Conservation (phyloP, 1,140 invertebrate species). For the Caenorhabditis elegans region WBcel235 BX284602.5:5467501-5468000, state of each 20-base stretch:
- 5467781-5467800: no score
- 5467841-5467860: no score
- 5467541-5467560: no score
- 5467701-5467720: slow-evolving; percentile 64
- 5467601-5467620: slow-evolving; percentile 53
- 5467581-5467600: background rate
- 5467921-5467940: slow-evolving; percentile 54
- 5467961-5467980: slow-evolving; percentile 63
- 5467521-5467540: no score
- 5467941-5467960: slow-evolving; percentile 55
- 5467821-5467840: no score
- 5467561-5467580: background rate
- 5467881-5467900: slow-evolving; percentile 47
- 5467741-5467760: no score
- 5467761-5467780: no score
- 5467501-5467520: background rate
- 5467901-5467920: slow-evolving; percentile 54
- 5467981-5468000: slow-evolving; percentile 57
- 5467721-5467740: no score
- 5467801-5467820: no score
- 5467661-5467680: slow-evolving; percentile 39
- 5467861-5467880: no score
- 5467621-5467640: slow-evolving; percentile 62
- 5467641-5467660: slow-evolving; percentile 33
- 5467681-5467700: slow-evolving; percentile 51